These are phyloP conservation scores for Tetramorium parvispinum DNA, from an alignment of 1,140 invertebrate species.

Conservation along the genomic window DNA sequence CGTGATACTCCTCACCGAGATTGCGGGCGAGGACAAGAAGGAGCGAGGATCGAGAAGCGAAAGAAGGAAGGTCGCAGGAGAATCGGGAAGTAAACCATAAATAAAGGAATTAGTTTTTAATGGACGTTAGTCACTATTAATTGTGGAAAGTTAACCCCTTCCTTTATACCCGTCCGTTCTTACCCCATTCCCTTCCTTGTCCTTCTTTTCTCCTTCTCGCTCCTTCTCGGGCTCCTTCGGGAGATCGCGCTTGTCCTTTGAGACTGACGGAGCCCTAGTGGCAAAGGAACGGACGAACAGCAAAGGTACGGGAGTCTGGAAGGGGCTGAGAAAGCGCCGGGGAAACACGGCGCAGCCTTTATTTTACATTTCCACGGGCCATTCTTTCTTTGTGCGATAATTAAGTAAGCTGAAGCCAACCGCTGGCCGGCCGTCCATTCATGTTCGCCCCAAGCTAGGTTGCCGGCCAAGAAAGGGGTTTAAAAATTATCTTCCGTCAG, in stretches of 20 bases:
- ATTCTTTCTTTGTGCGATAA: constrained; percentile 76
- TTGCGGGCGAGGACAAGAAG: constrained; percentile 55
- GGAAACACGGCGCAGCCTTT: constrained; percentile 73
- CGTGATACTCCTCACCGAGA: constrained; percentile 33
- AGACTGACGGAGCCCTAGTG: constrained; percentile 66
- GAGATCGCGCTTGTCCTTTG: constrained; percentile 70
- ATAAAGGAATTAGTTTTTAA: constrained; percentile 81
- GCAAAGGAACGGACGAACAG: constrained; percentile 59
- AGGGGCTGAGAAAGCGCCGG: constrained; percentile 64
- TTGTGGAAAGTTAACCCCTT: constrained; percentile 77
- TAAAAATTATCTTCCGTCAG: constrained; percentile 66
- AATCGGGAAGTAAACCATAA: constrained; percentile 67
- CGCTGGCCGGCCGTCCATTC: constrained; percentile 69
- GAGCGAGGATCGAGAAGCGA: constrained; percentile 42
- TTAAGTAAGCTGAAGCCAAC: constrained; percentile 76
- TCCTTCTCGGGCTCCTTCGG: constrained; percentile 2
- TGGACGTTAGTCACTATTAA: constrained; percentile 79
- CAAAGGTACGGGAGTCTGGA: constrained; percentile 45
- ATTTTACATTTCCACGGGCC: constrained; percentile 75
- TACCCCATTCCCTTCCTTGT: constrained; percentile 30
- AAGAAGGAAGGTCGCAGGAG: constrained; percentile 38
- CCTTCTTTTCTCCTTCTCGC: background rate
- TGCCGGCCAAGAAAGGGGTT: constrained; percentile 61
- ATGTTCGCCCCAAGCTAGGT: constrained; percentile 61
- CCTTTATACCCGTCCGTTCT: constrained; percentile 32